These are phyloP conservation scores for Doryteuthis pealeii DNA, from an alignment of 1,140 invertebrate genomes.

Conservation along the genomic window DNA sequence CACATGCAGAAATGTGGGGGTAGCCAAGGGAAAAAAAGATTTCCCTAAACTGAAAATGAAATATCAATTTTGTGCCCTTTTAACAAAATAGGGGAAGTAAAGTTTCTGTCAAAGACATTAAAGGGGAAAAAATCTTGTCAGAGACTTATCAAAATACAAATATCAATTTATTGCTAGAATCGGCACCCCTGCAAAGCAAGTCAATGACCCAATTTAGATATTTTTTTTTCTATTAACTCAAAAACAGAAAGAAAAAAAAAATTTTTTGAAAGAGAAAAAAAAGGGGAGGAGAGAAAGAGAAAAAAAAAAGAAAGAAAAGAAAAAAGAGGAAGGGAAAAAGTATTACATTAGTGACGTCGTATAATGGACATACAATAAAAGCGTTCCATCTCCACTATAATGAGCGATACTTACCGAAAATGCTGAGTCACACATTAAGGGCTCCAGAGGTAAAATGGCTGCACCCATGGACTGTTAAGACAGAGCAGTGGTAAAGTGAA, in stretches of 20 bases:
- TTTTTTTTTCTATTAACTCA: too few species aligned
- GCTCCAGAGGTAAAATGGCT: slow-evolving; percentile 12
- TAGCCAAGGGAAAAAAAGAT: too few species aligned
- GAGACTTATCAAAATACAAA: background rate
- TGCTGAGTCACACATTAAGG: slow-evolving; percentile 9
- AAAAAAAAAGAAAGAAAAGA: background rate
- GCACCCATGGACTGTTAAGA: slow-evolving; percentile 16
- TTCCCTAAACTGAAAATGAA: too few species aligned
- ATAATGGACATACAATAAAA: slow-evolving; percentile 7
- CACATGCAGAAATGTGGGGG: too few species aligned
- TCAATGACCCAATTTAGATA: background rate
- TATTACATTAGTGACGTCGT: background rate
- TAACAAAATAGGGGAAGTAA: too few species aligned
- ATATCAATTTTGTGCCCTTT: too few species aligned
- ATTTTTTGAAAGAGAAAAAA: too few species aligned
- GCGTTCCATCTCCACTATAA: slow-evolving; percentile 10
- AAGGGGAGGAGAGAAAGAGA: too few species aligned
- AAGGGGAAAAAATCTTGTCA: too few species aligned
- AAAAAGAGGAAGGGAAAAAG: too few species aligned
- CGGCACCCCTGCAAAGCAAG: slow-evolving; percentile 2
- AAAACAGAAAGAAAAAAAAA: too few species aligned
- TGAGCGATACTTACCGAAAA: slow-evolving; percentile 14
- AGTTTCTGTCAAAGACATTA: too few species aligned
- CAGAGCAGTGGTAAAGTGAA: slow-evolving; percentile 7
- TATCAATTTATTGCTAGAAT: slow-evolving; percentile 9